phyloP scores from a whole-genome alignment of 2,113 vertebrate genomes.

The Cervus canadensis region DNA sequence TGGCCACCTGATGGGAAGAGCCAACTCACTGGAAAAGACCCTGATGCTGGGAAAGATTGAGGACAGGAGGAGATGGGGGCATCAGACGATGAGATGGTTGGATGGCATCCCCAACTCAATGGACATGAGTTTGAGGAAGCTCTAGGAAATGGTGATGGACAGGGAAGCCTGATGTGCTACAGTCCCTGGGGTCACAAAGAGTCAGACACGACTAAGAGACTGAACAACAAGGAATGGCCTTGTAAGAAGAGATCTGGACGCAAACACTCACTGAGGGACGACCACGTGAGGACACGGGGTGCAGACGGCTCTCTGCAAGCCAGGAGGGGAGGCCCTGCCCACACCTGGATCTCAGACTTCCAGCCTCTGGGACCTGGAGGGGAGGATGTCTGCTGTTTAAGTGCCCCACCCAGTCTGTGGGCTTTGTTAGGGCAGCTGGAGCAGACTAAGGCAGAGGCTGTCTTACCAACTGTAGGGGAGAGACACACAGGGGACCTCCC shows the following conservation, averaged over 20 bases:
- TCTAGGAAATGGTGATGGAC: background rate
- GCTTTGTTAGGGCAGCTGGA: no score
- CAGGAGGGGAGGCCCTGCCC: background rate
- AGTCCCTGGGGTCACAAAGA: background rate
- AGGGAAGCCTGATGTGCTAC: background rate
- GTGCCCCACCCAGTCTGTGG: background rate
- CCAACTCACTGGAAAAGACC: background rate
- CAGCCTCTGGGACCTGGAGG: background rate
- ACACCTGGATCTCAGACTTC: background rate
- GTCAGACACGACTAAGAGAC: background rate
- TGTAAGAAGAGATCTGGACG: background rate
- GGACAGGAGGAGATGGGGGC: background rate
- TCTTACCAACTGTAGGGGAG: rapidly evolving
- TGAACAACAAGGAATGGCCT: background rate
- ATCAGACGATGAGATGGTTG: background rate
- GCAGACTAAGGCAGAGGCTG: background rate
- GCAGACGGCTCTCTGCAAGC: background rate
- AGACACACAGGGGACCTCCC: background rate
- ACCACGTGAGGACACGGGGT: rapidly evolving
- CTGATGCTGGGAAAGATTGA: background rate
- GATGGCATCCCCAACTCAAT: background rate
- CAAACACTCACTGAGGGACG: rapidly evolving
- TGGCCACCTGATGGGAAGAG: background rate
- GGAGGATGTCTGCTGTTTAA: background rate
- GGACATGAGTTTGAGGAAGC: background rate